Percentiles rank a stretch among this genome's conserved stretches.
phyloP scores from a whole-genome alignment of 2,113 vertebrate genomes.

The Pygoscelis adeliae region DNA sequence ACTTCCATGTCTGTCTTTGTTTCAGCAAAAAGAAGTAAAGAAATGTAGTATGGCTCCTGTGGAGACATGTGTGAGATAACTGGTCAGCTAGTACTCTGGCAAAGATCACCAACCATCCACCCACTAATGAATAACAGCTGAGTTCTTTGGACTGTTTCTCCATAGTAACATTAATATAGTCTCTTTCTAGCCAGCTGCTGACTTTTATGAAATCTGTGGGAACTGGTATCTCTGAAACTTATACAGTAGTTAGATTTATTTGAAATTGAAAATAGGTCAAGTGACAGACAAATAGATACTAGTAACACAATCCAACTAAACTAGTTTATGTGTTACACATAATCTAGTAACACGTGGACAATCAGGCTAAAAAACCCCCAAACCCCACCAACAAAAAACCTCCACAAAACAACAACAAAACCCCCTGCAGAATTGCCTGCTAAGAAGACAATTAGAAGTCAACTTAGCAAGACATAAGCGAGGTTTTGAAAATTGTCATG shows the following conservation, averaged over 20 bases:
- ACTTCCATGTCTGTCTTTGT: neutral
- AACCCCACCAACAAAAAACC: neutral
- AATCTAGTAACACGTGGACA: neutral
- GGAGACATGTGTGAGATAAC: neutral
- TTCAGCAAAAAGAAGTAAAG: neutral
- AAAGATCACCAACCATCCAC: neutral
- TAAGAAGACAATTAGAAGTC: neutral
- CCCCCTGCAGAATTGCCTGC: neutral
- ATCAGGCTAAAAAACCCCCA: too few species aligned
- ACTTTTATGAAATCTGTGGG: neutral
- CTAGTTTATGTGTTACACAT: neutral
- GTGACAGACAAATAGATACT: neutral
- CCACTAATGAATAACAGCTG: neutral
- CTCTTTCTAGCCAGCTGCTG: neutral
- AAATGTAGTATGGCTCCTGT: neutral
- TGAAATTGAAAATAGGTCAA: neutral
- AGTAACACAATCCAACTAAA: neutral
- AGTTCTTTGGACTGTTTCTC: neutral
- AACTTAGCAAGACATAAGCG: neutral
- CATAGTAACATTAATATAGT: neutral
- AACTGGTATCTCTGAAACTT: neutral
- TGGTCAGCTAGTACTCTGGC: neutral
- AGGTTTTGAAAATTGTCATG: neutral
- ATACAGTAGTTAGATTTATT: neutral
- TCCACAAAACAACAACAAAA: neutral